A percentile compares a stretch with the other conserved stretches of the same genome.
phyloP scores from a whole-genome alignment of 2,113 vertebrate species.

The Chaetops frenatus region DNA sequence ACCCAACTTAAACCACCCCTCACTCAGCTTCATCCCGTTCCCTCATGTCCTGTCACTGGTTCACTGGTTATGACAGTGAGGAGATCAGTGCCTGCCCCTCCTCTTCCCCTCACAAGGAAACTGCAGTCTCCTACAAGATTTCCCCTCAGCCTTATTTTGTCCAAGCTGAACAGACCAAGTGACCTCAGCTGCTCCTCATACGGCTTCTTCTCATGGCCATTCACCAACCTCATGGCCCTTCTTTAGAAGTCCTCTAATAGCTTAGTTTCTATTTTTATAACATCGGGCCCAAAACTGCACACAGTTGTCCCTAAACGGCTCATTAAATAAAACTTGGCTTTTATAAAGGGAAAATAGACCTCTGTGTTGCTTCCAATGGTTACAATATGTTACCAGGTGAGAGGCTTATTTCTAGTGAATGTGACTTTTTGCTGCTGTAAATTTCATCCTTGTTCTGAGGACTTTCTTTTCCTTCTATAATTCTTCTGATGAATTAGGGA shows the following conservation, averaged over 20 bases:
- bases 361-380: not conserved
- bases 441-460: not conserved
- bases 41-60: not conserved
- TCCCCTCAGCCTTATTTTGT: not conserved
- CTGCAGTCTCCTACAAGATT: not conserved
- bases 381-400: not conserved
- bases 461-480: not conserved
- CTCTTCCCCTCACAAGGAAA: not conserved
- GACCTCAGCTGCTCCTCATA: not conserved
- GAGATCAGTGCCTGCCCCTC: not conserved
- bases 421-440: not conserved
- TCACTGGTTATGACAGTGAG: not conserved
- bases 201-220: accelerated
- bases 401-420: not conserved
- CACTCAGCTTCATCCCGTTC: not conserved
- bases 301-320: not conserved
- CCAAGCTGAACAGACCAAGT: not conserved
- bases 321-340: not conserved
- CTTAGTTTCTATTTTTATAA: not conserved
- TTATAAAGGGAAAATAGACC: not conserved
- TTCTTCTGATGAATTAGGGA: not conserved
- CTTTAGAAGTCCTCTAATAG: not conserved
- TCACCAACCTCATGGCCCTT: not conserved
- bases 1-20: not conserved
- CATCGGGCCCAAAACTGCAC: not conserved